Conservation (phyloP, 2,113 vertebrate genomes). For the Notiomystis cincta region DNA sequence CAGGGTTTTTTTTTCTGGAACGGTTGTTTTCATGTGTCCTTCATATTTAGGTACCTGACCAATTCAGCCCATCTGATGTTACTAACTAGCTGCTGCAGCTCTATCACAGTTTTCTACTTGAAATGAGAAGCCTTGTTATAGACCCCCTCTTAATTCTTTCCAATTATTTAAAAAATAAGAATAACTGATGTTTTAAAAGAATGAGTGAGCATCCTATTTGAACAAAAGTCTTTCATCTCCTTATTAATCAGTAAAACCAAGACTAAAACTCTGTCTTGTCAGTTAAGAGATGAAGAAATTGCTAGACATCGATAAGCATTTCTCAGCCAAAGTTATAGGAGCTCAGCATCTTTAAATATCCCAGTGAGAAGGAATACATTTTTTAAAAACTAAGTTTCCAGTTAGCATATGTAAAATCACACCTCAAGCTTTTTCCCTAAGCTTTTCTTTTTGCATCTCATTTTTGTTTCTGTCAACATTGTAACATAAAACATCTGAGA, state of each 20-base stretch:
- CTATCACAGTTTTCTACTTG: background rate
- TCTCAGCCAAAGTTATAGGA: background rate
- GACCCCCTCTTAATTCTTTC: background rate
- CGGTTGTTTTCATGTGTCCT: background rate
- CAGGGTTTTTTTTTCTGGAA: background rate
- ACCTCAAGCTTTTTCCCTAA: background rate
- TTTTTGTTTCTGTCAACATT: constrained; percentile 24
- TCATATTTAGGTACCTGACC: background rate
- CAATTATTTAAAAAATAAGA: background rate
- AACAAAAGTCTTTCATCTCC: background rate
- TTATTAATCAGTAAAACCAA: background rate
- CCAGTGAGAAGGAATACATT: background rate
- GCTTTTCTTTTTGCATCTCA: background rate
- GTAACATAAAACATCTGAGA: background rate
- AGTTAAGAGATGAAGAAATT: background rate
- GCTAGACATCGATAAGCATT: background rate
- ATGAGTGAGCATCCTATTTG: background rate
- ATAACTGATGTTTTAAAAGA: background rate
- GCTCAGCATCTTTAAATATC: background rate
- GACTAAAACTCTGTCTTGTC: background rate
- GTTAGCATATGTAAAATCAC: background rate
- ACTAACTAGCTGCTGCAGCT: background rate
- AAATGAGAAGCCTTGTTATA: background rate
- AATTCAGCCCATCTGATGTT: background rate
- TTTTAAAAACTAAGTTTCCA: background rate